Evolutionary conservation across 2,888 invertebrate species (phyloP).

Genomic region (Seira sanloemensis): DNA sequence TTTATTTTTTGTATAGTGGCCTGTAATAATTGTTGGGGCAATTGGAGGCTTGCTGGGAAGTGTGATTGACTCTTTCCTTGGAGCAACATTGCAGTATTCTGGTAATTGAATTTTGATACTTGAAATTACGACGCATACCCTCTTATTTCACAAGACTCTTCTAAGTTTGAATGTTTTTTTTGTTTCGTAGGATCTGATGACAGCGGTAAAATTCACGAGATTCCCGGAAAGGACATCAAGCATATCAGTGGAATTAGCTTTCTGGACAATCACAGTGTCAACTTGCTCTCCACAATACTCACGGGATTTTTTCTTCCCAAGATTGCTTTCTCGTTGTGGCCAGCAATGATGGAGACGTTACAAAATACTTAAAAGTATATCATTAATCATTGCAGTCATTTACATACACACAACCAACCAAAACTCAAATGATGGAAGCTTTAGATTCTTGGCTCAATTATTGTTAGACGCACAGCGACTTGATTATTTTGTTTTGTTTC

Average conservation of each 20-base stretch:
- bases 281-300: conserved; percentile 86
- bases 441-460: too few relatives aligned
- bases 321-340: conserved; percentile 80
- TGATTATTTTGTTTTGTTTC: too few relatives aligned
- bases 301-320: conserved; percentile 84
- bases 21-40: conserved; percentile 84
- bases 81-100: conserved; percentile 91
- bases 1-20: conserved; percentile 81
- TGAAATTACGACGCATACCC: background rate
- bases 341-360: conserved; percentile 71
- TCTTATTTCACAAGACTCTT: too few relatives aligned
- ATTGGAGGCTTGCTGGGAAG: conserved; percentile 88
- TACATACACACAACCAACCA: too few relatives aligned
- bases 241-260: conserved; percentile 86
- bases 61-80: conserved; percentile 87
- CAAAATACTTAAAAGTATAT: too few relatives aligned
- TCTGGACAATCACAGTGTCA: conserved; percentile 92
- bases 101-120: too few relatives aligned
- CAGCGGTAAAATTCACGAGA: conserved; percentile 78
- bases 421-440: too few relatives aligned
- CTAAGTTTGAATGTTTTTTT: too few relatives aligned
- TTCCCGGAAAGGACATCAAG: conserved; percentile 82
- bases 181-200: conserved; percentile 56
- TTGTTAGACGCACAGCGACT: too few relatives aligned
- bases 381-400: too few relatives aligned